A percentile compares a stretch with the other conserved stretches of the same genome.
These are phyloP conservation scores for Mythimna vitellina DNA, from an alignment of 2,888 invertebrate species.

Conservation along the genomic window DNA sequence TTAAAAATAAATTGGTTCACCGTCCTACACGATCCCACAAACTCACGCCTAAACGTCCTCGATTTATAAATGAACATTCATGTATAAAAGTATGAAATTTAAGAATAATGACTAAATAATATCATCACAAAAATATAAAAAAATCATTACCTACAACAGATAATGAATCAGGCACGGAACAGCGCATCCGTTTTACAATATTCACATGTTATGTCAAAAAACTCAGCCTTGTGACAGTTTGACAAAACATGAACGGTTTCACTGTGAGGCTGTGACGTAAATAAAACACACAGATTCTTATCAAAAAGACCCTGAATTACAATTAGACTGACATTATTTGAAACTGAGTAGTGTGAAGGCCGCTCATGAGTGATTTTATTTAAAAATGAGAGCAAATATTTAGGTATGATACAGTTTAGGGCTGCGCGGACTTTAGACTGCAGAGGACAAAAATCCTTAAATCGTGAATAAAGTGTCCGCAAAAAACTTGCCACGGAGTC, in stretches of 20 bases:
- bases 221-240: slow-evolving; percentile 29
- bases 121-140: too few relatives aligned
- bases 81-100: too few relatives aligned
- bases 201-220: slow-evolving; percentile 17
- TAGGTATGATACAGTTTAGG: not conserved
- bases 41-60: too few relatives aligned
- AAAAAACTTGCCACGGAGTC: too few relatives aligned
- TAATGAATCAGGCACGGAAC: slow-evolving; percentile 19
- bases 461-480: too few relatives aligned
- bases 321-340: slow-evolving; percentile 28
- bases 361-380: slow-evolving; percentile 21
- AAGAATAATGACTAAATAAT: not conserved
- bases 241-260: slow-evolving; percentile 19
- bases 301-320: slow-evolving; percentile 47
- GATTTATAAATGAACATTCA: too few relatives aligned
- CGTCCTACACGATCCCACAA: too few relatives aligned
- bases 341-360: slow-evolving; percentile 37
- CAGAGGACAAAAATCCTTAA: too few relatives aligned
- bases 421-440: not conserved
- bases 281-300: slow-evolving; percentile 44
- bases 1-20: too few relatives aligned
- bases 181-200: slow-evolving; percentile 15
- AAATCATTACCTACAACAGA: not conserved
- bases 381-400: slow-evolving; percentile 24
- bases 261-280: slow-evolving; percentile 25